Base-by-base conservation (phyloP, 2,797 vertebrate genomes). In the Myioborus miniatus region DNA sequence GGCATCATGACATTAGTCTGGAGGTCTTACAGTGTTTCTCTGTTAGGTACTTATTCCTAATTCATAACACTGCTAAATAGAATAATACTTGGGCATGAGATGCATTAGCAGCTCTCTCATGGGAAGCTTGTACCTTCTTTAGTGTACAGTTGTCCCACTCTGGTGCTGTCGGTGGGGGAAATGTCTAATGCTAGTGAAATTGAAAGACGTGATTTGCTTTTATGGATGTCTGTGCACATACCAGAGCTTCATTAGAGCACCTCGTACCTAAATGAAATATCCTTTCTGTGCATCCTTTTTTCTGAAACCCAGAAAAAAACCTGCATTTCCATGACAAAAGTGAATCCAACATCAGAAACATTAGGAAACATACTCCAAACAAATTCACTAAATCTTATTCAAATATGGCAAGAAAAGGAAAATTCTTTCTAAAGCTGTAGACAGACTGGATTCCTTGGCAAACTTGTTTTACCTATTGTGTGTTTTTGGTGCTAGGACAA, bases 261-360 rank as follows among this genome's bases (percentile, higher is more conserved):
- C 8, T 4, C 68, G 14, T 26, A 71, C 56, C 43, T 89, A 85
- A 93, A 74, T 43, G 69, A 83, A 92, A 24, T 74, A 69, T 87
- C 84, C 56, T 80, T 90, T 79, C 72, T 77, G 24, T 81, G 56
- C 46, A 8, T 14, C 46, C 12, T 47, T 47, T 47, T 47, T 24
- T 24, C 46, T 47, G 76, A 83, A 86, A 86, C 59, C 43, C 87
- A 81, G 83, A 91, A 96, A 89, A 95, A 96, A 83, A 74, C 55
- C 43, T 65, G 14, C 79, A 83, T 95, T 96, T 92, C 88, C 89
- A 91, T 93, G 88, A 83, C 88, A 93, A 94, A 95, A 75, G 44
- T 88, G 82, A 91, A 79, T 53, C 39, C 87, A 85, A 41, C 65
- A 65, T 34, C 18, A 36, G 59, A 93, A 93, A 85, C n/a, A 55